These are phyloP conservation scores for Leucophenga maculata DNA, from an alignment of 2,888 invertebrate species.

Conservation along the genomic window DNA sequence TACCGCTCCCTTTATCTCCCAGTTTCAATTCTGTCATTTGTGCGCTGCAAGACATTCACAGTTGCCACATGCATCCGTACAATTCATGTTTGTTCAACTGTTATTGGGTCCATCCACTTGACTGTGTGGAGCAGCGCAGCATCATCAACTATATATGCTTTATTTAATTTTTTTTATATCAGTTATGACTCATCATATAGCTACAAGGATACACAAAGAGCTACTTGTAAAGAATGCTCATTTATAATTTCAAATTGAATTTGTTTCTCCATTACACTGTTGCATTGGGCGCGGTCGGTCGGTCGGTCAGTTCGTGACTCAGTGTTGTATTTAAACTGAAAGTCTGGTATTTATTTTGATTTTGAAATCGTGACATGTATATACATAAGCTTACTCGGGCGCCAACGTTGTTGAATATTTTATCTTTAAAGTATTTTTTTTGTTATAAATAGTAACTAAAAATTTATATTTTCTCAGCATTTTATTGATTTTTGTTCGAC, in stretches of 20 bases:
- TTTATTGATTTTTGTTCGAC: no score
- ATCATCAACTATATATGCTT: not conserved
- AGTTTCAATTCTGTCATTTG: not conserved
- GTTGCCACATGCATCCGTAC: not conserved
- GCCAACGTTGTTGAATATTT: no score
- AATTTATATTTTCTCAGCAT: no score
- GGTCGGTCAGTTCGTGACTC: not conserved
- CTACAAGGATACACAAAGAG: not conserved
- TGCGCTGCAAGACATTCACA: constrained; percentile 12
- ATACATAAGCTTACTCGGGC: no score
- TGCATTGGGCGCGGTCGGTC: not conserved
- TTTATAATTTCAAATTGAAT: constrained; percentile 3
- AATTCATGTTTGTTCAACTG: not conserved
- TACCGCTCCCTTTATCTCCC: not conserved
- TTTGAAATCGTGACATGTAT: no score
- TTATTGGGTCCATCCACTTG: not conserved
- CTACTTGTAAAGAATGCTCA: not conserved
- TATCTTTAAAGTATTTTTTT: no score
- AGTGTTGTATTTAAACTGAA: not conserved
- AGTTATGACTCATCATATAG: constrained; percentile 12
- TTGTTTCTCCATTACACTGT: not conserved
- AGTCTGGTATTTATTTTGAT: no score
- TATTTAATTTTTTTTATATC: constrained; percentile 4
- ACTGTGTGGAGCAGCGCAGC: not conserved
- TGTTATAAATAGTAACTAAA: no score